Base-by-base conservation (phyloP, 2,113 vertebrate genomes). In the Formicarius rufipectus region DNA sequence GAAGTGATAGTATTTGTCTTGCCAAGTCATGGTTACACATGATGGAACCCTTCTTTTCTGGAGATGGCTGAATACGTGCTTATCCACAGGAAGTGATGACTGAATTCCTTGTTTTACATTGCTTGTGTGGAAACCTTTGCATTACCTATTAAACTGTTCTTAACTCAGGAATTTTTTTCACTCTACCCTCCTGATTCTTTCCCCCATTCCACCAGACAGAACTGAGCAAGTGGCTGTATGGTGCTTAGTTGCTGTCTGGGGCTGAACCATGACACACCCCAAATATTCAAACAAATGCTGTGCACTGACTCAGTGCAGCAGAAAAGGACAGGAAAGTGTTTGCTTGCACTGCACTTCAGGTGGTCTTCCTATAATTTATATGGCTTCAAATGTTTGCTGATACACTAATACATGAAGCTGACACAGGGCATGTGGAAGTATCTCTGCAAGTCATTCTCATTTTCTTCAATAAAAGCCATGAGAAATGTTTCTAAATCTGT, bases 21-120 rank as follows among this genome's bases (percentile, higher is more conserved):
- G 10, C 49, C 7, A 14, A 39, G 10, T 49, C 56, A 24, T 33
- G 18, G 44, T 25, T n/a, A 30, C n/a, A 53, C 0, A 4, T 9
- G 20, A 45, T 11, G 20, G 28, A 60, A 24, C 8, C 30, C 45
- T 45, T 33, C 60, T 39, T 59, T 45, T 4, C 52, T 45, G 44
- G 23, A 37, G 4, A 7, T 50, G 18, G 14, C 12, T 50, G 31
- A n/a, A 59, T 33, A 66, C 8, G 28, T 59, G 69, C 16, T 19
- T 30, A 19, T 10, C 33, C 23, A 30, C 6, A 0, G 1, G 23
- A 74, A 52, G 8, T 28, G 22, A n/a, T 14, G 31, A 30, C 0
- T 21, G 15, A 67, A 59, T 82, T 39, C 52, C 39, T 45, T 39
- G 28, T 17, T 67, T 52, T n/a, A 3, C 23, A 67, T 59, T 44